Base-by-base conservation (phyloP, 1,140 invertebrate genomes). In the Ostrea denselamellosa region DNA sequence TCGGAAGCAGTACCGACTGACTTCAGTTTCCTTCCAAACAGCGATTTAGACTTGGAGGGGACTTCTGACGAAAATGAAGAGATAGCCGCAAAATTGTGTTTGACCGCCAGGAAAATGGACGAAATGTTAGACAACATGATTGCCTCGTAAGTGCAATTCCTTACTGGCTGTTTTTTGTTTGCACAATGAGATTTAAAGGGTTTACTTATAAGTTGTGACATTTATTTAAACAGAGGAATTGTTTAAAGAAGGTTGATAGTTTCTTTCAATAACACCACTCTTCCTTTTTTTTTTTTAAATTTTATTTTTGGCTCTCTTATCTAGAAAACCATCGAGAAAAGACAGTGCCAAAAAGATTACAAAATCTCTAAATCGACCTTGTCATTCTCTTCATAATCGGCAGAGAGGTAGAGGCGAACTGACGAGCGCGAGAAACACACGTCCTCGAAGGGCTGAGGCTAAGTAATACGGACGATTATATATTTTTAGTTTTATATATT, bases 191-290 rank as follows among this genome's bases (percentile, higher is more conserved):
- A 34, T 77, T 77, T 77, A 77, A 77, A 77, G 28, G 14, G 68
- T 77, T 77, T 77, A 77, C 68, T 77, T 77, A 28, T 28, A 77
- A 77, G 25, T 34, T 77, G 25, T 25, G 68, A 77, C 68, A 77
- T 77, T 44, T 77, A 77, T 77, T 44, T 77, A 17, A 34, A 77
- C 28, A 77, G 68, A 77, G 22, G 9, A 14, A 77, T 14, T 77
- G 68, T 77, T 77, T 77, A 77, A 77, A 77, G 68, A 77, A 25
- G 68, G 68, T 77, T 77, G 68, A 77, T 77, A n/a, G 14, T 77
- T 77, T 77, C 68, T 77, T 77, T 28, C 68, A 77, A 25, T 34
- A 77, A 22, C 25, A 77, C 28, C 25, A 77, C 68, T 77, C 68
- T 34, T 34, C 68, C 22, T 25, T 77, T 34, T 77, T 62, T n/a